A percentile compares a stretch with the other conserved stretches of the same genome.
These are phyloP conservation scores for Xestia ashworthii DNA, from an alignment of 2,888 invertebrate species.

Conservation along the genomic window DNA sequence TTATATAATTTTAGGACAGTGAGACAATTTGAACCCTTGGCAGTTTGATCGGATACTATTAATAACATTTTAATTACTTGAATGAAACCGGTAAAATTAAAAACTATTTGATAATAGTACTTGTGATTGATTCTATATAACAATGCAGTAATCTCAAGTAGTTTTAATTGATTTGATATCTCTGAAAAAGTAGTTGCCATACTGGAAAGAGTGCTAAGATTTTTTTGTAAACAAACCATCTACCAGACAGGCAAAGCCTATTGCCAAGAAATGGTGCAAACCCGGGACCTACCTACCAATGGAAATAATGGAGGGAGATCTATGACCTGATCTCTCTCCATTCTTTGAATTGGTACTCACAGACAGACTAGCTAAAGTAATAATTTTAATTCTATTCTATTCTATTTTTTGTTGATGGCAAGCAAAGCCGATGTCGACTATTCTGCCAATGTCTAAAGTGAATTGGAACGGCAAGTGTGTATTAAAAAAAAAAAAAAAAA, in stretches of 20 bases:
- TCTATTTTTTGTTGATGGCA: too few relatives aligned
- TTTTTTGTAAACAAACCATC: neutral
- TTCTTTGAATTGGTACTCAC: too few relatives aligned
- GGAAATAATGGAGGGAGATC: neutral
- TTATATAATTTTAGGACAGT: too few relatives aligned
- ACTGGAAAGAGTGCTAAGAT: neutral
- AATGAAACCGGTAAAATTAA: neutral
- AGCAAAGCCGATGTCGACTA: too few relatives aligned
- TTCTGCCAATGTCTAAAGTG: too few relatives aligned
- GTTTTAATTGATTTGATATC: neutral
- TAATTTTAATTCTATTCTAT: too few relatives aligned
- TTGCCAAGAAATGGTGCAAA: too few relatives aligned
- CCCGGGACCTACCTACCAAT: neutral
- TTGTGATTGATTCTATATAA: neutral
- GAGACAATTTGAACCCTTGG: neutral
- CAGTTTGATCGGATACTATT: neutral
- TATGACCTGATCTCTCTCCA: too few relatives aligned
- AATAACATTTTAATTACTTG: neutral
- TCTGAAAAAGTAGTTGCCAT: neutral
- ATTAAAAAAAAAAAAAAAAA: too few relatives aligned
- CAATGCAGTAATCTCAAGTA: neutral
- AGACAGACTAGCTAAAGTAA: neutral
- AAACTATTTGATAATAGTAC: neutral
- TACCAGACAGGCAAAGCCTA: neutral
- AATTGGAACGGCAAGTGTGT: too few relatives aligned